phyloP scores from a whole-genome alignment of 2,888 invertebrate species.

The Drosophila meridionalis region DNA sequence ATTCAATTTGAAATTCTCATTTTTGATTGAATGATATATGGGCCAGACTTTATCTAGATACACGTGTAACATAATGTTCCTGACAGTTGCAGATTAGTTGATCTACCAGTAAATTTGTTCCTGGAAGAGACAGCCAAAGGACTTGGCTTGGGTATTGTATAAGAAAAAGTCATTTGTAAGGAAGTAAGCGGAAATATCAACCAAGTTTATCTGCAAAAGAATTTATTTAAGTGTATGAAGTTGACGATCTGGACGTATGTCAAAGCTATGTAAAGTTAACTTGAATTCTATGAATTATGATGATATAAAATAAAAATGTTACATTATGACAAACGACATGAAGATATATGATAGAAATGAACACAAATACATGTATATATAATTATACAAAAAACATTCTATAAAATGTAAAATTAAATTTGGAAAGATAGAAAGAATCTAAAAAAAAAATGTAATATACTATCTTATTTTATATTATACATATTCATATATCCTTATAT shows the following conservation, averaged over 20 bases:
- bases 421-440: too few species aligned
- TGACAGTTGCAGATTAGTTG: conserved; percentile 55
- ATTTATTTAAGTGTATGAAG: background rate
- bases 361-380: too few species aligned
- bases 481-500: too few species aligned
- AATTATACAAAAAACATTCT: too few species aligned
- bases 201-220: background rate
- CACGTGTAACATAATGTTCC: conserved; percentile 59
- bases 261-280: background rate
- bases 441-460: too few species aligned
- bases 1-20: conserved; percentile 25
- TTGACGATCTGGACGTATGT: background rate
- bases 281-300: background rate
- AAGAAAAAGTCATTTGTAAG: background rate
- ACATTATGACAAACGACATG: too few species aligned
- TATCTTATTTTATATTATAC: too few species aligned
- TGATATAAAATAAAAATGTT: too few species aligned
- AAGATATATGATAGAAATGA: too few species aligned
- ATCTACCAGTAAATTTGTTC: conserved; percentile 35
- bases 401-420: too few species aligned
- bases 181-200: background rate
- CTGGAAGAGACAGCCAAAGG: conserved; percentile 28
- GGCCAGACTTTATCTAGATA: conserved; percentile 39
- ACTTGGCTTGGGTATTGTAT: background rate
- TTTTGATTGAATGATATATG: conserved; percentile 64